Evolutionary conservation across 2,113 vertebrate species (phyloP), one percentile per base, ranked within the genome.

Genomic region (Irena cyanogastra): DNA sequence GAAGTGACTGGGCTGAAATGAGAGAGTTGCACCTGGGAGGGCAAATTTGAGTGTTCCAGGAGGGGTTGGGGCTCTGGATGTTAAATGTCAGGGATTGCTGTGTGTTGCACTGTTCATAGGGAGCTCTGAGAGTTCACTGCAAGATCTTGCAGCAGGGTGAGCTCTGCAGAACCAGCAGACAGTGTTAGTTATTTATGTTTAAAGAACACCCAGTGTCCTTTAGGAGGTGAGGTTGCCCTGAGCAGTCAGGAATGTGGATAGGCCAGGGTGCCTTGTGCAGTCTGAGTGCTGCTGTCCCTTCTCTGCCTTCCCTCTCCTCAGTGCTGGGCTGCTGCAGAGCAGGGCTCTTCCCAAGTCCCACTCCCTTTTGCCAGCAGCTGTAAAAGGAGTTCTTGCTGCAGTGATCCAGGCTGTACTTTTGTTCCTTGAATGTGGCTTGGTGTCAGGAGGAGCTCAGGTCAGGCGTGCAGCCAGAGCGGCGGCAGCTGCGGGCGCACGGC

Each of bases 221-320:
- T 1, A 26, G 75, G 68, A 69, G 59, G 21, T 39, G 42, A 90
- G 41, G n/a, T 28, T 80, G 45, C 23, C 66, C 44, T 45, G 63
- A 59, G 83, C 17, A 1, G 35, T 42, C 39, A 42, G 52, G 20
- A 27, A 3, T 6, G 35, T 13, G 83, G n/a, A 4, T 1, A 42
- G 64, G 42, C 28, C 56, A 7, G 35, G 54, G 8, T 20, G 39
- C n/a, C 42, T 39, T n/a, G 0, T 37, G 31, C 6, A 26, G 44
- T 30, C 13, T 16, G 53, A 33, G 65, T 1, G 1, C 20, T 72
- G 66, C 30, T 70, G 0, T 76, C 61, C 0, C 2, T 1, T 56
- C 71, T 68, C 75, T 54, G 19, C 47, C 47, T 54, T 76, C 53
- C 49, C 53, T 60, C 12, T 42, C 13, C 66, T 72, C 18, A 3